A percentile compares a stretch with the other conserved stretches of the same genome.
Evolutionary conservation across 1,140 invertebrate genomes (phyloP).

Genomic region (Chironomus striatipennis): DNA sequence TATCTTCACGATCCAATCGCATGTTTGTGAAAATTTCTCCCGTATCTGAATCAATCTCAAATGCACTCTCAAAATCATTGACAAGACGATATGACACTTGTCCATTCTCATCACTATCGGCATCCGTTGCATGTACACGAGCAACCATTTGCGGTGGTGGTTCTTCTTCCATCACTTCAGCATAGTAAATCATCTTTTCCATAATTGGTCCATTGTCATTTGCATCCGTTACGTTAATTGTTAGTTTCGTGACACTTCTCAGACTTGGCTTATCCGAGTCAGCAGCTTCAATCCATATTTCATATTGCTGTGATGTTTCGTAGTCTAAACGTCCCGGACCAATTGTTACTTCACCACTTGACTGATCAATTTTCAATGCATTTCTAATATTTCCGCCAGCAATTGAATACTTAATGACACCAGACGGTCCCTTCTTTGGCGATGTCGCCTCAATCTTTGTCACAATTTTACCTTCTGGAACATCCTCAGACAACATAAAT

Average conservation of each 20-base stretch:
- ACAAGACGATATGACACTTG: conserved; percentile 69
- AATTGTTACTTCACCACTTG: conserved; percentile 69
- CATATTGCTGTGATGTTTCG: conserved; percentile 72
- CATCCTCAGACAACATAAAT: conserved; percentile 72
- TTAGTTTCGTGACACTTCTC: conserved; percentile 62
- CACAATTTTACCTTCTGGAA: conserved; percentile 59
- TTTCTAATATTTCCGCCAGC: conserved; percentile 86
- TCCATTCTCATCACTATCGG: conserved; percentile 80
- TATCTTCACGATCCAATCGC: conserved; percentile 80
- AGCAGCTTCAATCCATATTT: conserved; percentile 86
- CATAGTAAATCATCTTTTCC: conserved; percentile 69
- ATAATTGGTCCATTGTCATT: conserved; percentile 88
- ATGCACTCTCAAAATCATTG: conserved; percentile 65
- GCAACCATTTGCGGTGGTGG: conserved; percentile 66
- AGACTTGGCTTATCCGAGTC: conserved; percentile 75
- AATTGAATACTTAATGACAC: conserved; percentile 68
- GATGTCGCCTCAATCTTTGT: conserved; percentile 61
- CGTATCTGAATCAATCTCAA: conserved; percentile 67
- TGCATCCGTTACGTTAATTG: conserved; percentile 79
- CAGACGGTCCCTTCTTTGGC: conserved; percentile 59
- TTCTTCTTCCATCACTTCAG: conserved; percentile 78
- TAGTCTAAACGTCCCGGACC: conserved; percentile 76
- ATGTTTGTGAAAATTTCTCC: conserved; percentile 80
- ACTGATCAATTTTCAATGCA: conserved; percentile 69
- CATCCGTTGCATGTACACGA: conserved; percentile 73